Evolutionary conservation across 2,888 invertebrate species (phyloP), one percentile per base, ranked within the genome.

Genomic region (Sinotaia quadrata): DNA sequence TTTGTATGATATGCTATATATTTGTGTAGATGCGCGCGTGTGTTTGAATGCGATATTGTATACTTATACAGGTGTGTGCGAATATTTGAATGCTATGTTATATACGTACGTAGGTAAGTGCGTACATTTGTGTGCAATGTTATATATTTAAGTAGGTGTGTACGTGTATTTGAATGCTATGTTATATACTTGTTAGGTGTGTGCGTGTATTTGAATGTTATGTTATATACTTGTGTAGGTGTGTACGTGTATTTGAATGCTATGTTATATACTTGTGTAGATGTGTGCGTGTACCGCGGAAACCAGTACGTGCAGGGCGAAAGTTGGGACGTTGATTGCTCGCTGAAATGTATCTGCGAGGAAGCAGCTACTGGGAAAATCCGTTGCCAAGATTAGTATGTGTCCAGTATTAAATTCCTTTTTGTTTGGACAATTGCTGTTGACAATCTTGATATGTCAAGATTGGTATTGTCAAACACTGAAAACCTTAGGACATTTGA

Each of bases 311-410:
- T 76, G 29, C 76, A 81, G 51, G 81, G 79, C 24, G 76, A 81
- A 74, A 80, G 75, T 27, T 83, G 83, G 83, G 71, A 75, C 60
- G 78, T 78, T 54, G 81, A 80, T 49, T 83, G 83, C 61, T 76
- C 81, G 67, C 78, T 75, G 57, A 73, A 76, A 36, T 83, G 83
- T 71, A 75, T 77, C 0, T 83, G 83, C 69, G 72, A 73, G n/a
- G 68, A 81, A 72, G 78, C 78, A 33, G 58, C 65, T 12, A 72
- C 73, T 18, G 83, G 83, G 37, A 66, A 73, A 10, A 81, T 80
- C 75, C 72, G 72, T 29, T 79, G 79, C 47, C 79, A 79, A 49
- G 75, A 75, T 31, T 71, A 72, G 79, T 79, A 72, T 67, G 77
- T 72, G 18, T 47, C 24, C 5, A 4, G 31, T 4, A 4, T 4